Base-by-base conservation (phyloP, 1,140 invertebrate species). In the Drosophila sulfurigaster region DNA sequence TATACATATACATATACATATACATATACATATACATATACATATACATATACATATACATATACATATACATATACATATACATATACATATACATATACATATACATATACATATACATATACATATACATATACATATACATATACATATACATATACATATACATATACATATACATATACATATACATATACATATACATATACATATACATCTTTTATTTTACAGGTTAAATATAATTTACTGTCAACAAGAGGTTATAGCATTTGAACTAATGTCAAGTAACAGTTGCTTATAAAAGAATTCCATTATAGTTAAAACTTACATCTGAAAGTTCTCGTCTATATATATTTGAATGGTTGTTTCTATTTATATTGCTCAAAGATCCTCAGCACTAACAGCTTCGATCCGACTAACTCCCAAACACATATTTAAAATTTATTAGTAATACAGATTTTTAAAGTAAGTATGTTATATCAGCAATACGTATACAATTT, bases 271-370 rank as follows among this genome's bases (percentile, higher is more conserved):
- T 76, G 52, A 87, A 66, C 75, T 79, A 75, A 82, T 91, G 83
- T 85, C 87, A 82, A 87, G 87, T 90, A 91, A 91, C 87, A 91
- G 82, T 91, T 88, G 51, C 67, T 80, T 91, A 87, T 87, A 90
- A 91, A 90, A 87, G 75, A 82, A 70, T 75, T 67, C 35, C 73
- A 77, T 80, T 91, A 86, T 79, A 91, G 82, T 86, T 90, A 91
- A 91, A 90, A 86, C 79, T 91, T 90, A 86, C 85, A 52, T 89
- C 78, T 80, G 77, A 79, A 65, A 85, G 71, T 86, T 90, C 80
- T 89, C 76, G 86, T 72, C 77, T 87, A 43, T 79, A 72, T 86
- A 75, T 86, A 81, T 30, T 62, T 25, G 7, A 38, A 38, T 38
- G 49, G 30, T 2, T 51, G 10, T 35, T 30, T 58, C 28, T 77